A percentile compares a stretch with the other conserved stretches of the same genome.
Conservation (phyloP, 2,113 vertebrate genomes). For the Anser cygnoides region DNA sequence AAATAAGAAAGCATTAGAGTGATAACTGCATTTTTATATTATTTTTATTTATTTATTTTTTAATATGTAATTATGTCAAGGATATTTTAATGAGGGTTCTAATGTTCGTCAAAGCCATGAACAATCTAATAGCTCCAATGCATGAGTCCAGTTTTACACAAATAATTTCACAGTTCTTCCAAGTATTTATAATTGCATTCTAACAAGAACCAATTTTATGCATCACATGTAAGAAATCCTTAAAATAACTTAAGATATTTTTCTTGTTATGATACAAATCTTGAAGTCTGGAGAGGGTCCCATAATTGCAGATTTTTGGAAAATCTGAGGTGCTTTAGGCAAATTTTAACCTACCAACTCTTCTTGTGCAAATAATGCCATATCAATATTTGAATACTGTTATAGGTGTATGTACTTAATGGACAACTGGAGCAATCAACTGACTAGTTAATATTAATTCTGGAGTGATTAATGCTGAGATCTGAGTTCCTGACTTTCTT, state of each 20-base stretch:
- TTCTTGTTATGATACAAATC: not conserved
- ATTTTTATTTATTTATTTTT: not conserved
- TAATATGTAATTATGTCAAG: constrained; percentile 36
- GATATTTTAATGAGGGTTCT: constrained; percentile 52
- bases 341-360: not conserved
- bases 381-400: not conserved
- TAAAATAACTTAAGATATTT: not conserved
- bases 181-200: not conserved
- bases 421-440: not conserved
- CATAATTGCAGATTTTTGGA: not conserved
- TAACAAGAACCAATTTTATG: not conserved
- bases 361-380: not conserved
- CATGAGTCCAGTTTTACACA: constrained; percentile 38
- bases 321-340: not conserved
- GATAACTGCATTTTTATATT: constrained; percentile 43
- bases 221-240: not conserved
- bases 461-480: not conserved
- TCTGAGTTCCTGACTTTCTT: not conserved
- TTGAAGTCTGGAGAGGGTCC: not conserved
- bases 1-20: constrained; percentile 65
- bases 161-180: not conserved
- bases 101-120: constrained; percentile 27
- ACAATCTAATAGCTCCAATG: constrained; percentile 42
- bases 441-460: not conserved
- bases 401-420: not conserved